Base-by-base conservation (phyloP, 2,797 vertebrate species). In the Nasua narica region DNA sequence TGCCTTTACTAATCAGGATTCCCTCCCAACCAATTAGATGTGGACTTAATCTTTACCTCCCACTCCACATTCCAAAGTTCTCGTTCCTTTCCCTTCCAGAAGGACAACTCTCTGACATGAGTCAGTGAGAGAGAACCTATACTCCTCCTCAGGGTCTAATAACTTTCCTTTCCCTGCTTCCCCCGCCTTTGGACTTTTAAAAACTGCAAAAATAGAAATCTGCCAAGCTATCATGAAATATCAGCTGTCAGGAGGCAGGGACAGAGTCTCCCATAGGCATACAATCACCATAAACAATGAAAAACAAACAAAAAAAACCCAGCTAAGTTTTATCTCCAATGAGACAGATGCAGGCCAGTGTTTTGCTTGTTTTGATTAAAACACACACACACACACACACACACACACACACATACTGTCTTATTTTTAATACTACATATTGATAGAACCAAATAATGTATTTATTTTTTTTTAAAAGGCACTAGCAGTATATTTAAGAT, bases 41-140 rank as follows among this genome's bases (percentile, higher is more conserved):
- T 16, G 62, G 94, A 76, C 18, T n/a, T 85, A 81, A 60, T 18
- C 60, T 83, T 54, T 29, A 0, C 83, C 79, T 74, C 94, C 92
- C 86, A 90, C 78, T 74, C 43, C 14, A 58, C 94, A 96, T 93
- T 97, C 84, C 93, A 58, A 43, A 87, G 60, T 87, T 87, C 29
- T 74, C 37, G n/a, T 65, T 78, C 72, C 37, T 83, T 46, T 43
- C 60, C n/a, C 23, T 56, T 83, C 54, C 93, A 84, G 86, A 72
- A 81, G 19, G 86, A 62, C 65, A 56, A 65, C 54, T 58, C 65
- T 23, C 62, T 7, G 48, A 70, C 1, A 29, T 29, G 76, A 70
- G 72, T 87, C 65, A 52, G 56, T 35, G 7, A 32, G 10, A 32
- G 10, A 62, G 54, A 46, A 29, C n/a, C 54, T 21, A 10, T 14